These are phyloP conservation scores for Hyperopisus bebe DNA, from an alignment of 2,113 vertebrate genomes.

Conservation along the genomic window DNA sequence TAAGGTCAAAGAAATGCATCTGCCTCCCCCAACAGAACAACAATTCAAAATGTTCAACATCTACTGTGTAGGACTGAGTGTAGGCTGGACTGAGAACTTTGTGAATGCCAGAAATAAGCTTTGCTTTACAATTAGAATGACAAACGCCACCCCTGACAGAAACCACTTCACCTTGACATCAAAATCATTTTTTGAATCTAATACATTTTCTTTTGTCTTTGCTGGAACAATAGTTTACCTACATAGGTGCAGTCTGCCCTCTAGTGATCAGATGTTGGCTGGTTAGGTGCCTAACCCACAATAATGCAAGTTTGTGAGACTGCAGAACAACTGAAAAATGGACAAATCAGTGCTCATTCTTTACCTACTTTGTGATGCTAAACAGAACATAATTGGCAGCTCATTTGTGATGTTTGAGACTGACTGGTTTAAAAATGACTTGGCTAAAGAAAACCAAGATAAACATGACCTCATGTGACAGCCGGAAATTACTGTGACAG, in stretches of 20 bases:
- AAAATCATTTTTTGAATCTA: not conserved
- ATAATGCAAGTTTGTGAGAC: not conserved
- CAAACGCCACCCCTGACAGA: not conserved
- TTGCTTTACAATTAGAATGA: not conserved
- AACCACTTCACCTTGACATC: not conserved
- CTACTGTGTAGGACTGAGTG: too few species aligned
- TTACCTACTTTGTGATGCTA: not conserved
- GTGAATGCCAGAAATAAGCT: too few species aligned
- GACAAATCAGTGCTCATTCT: not conserved
- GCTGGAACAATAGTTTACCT: not conserved
- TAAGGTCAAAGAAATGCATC: too few species aligned
- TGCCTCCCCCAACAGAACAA: too few species aligned
- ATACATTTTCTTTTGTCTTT: not conserved
- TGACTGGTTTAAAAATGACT: not conserved
- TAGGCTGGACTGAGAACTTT: too few species aligned
- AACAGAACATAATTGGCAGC: not conserved
- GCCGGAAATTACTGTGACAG: not conserved
- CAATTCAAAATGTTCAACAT: too few species aligned
- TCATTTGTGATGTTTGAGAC: not conserved
- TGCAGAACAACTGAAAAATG: not conserved
- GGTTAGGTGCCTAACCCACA: not conserved
- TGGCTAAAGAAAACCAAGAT: not conserved
- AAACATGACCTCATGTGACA: not conserved
- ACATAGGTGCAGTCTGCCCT: not conserved
- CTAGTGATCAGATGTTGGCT: not conserved